Base-by-base conservation (phyloP, 2,888 invertebrate species). In the Shargacucullia verbasci region DNA sequence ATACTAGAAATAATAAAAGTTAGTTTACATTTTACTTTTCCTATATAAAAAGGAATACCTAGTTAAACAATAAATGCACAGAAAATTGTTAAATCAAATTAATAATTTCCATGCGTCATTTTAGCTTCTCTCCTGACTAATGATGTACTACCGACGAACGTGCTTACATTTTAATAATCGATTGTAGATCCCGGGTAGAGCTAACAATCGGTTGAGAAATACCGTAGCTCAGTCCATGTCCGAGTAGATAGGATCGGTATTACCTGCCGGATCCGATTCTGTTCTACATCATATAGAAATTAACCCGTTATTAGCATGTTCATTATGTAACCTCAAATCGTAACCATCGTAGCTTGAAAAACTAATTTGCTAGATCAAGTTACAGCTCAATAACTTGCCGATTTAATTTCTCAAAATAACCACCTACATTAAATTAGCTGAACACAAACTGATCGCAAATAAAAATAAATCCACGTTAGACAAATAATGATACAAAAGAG, bases 141-240 rank as follows among this genome's bases (percentile, higher is more conserved):
- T 86, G 84, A 87, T 82, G 82, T 83, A 82, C 85, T 85, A 83
- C 84, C 77, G 78, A 79, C 75, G 82, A 82, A 80, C 82, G 79
- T 84, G 85, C 81, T 87, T 88, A 90, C 86, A 86, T 88, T 88
- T 88, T 88, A 89, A 90, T 89, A 88, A 90, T 87, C 85, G 84
- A 85, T 85, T 85, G 85, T 85, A 83, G 84, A 83, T 81, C 78
- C 78, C 74, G 67, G 70, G 72, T 63, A 73, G 72, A 59, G 70
- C 72, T 78, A 83, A 85, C 85, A 85, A 86, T 87, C 80, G 78
- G 70, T 84, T 83, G 80, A 82, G 83, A 84, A 85, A 87, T 82
- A 81, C 81, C 75, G 64, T 72, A 66, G 65, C 74, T 75, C 79
- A 79, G 66, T 64, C 76, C 79, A 77, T 80, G 72, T 73, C 68